Conservation (phyloP, 2,797 vertebrate genomes). For the Galago senegalensis region DNA sequence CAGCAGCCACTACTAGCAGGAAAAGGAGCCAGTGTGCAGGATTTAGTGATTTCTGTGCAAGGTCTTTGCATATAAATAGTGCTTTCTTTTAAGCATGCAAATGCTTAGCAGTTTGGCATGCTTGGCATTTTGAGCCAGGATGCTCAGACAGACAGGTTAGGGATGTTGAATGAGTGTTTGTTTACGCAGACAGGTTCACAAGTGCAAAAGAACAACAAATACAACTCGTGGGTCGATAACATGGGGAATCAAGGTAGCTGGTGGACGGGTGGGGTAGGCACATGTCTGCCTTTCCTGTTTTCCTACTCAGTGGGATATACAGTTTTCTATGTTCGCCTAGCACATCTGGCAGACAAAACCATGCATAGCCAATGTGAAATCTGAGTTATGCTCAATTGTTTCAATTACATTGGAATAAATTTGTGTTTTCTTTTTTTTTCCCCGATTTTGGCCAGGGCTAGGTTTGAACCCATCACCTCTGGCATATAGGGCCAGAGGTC, state of each 20-base stretch:
- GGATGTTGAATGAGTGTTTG: not conserved
- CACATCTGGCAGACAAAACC: constrained; percentile 4
- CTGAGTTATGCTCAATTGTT: not conserved
- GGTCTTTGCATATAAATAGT: not conserved
- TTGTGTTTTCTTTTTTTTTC: not conserved
- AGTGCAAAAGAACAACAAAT: not conserved
- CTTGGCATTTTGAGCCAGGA: not conserved
- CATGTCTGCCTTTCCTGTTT: not conserved
- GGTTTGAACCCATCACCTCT: no score
- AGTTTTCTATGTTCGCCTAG: not conserved
- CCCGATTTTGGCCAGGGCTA: no score
- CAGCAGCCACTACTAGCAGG: not conserved
- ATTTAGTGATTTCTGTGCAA: not conserved
- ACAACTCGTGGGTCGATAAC: no score
- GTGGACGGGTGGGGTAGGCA: not conserved
- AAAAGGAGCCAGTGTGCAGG: not conserved
- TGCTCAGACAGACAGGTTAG: not conserved
- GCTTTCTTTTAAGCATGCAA: not conserved
- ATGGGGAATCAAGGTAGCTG: not conserved
- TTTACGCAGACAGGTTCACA: not conserved
- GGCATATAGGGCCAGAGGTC: no score
- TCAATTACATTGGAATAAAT: not conserved
- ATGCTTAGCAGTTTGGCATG: not conserved
- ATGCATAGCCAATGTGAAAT: not conserved
- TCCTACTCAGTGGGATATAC: not conserved